phyloP scores from a whole-genome alignment of 2,797 vertebrate genomes.

The Eulemur coronatus region DNA sequence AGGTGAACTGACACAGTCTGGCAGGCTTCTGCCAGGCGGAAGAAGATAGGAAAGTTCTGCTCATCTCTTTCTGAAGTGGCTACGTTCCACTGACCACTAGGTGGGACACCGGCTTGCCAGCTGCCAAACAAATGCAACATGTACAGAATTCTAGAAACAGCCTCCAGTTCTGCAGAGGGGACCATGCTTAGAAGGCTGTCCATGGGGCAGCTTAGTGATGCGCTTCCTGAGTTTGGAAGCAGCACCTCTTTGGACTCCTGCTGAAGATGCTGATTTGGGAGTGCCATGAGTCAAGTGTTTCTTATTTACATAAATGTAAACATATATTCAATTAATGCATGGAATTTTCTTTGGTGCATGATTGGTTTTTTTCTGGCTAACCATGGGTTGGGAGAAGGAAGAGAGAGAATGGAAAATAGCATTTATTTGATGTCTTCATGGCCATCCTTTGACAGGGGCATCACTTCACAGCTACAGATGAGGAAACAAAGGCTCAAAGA shows the following conservation, averaged over 20 bases:
- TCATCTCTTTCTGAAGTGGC: not conserved
- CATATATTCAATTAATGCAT: not conserved
- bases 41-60: not conserved
- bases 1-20: not conserved
- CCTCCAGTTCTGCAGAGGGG: not conserved
- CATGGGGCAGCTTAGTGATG: rapidly evolving
- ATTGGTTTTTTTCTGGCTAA: not conserved
- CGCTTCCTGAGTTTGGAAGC: not conserved
- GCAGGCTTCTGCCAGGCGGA: not conserved
- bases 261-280: not conserved
- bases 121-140: not conserved
- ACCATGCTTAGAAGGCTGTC: not conserved
- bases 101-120: not conserved
- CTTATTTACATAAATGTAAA: not conserved
- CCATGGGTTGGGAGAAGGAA: not conserved
- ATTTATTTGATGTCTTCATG: not conserved
- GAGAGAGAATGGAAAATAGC: not conserved
- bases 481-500: not conserved
- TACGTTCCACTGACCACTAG: not conserved
- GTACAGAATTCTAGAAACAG: not conserved
- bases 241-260: not conserved
- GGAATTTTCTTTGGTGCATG: not conserved
- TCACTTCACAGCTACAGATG: not conserved
- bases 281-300: not conserved
- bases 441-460: not conserved